Conservation (phyloP, 2,113 vertebrate species). For the Crotophaga sulcirostris region DNA sequence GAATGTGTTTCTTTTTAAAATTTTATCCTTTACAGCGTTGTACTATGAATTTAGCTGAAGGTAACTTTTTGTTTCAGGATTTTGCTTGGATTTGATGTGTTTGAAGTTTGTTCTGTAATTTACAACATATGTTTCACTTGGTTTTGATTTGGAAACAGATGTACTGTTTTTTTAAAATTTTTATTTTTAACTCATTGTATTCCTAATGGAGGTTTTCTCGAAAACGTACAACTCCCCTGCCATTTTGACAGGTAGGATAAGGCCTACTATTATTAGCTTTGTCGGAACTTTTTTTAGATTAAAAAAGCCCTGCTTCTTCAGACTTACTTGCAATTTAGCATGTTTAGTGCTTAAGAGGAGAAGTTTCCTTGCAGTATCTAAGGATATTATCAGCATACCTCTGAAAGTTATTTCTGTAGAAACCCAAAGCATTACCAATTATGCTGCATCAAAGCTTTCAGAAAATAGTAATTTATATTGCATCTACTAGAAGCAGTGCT, state of each 20-base stretch:
- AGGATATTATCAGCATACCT: not conserved
- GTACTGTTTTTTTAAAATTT: not conserved
- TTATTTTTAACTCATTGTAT: not conserved
- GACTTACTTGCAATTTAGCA: not conserved
- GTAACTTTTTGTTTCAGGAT: not conserved
- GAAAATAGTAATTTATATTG: not conserved
- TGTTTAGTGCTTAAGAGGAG: not conserved
- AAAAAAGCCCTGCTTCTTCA: not conserved
- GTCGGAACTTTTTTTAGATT: not conserved
- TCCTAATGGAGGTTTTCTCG: not conserved
- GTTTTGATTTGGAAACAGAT: conserved; percentile 13
- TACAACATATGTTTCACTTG: not conserved
- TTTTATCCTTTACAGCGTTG: not conserved
- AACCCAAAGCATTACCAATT: not conserved
- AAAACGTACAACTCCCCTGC: not conserved
- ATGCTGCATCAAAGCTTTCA: not conserved
- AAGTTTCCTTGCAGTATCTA: not conserved
- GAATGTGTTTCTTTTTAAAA: not conserved
- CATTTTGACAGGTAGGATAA: not conserved
- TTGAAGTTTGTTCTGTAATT: not conserved
- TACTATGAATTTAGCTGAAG: not conserved
- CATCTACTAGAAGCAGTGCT: not conserved
- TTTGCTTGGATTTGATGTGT: not conserved
- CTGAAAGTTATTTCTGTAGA: not conserved
- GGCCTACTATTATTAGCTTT: not conserved